Conservation (phyloP, 2,888 invertebrate species). For the Coelogynopora nodosa region DNA sequence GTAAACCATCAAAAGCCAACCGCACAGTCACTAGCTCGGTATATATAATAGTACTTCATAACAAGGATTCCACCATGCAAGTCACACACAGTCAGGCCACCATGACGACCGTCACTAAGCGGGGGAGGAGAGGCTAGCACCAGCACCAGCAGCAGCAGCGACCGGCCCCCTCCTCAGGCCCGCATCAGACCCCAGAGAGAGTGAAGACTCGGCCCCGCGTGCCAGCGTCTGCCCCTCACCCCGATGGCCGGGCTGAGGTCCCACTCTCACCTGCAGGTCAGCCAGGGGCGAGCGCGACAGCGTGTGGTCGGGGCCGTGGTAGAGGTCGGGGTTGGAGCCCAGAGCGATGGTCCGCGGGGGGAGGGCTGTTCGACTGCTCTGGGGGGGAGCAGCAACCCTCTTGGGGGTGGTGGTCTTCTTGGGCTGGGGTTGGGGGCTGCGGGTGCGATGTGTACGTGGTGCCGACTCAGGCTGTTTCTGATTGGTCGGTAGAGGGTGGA, state of each 20-base stretch:
- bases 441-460: background rate
- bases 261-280: background rate
- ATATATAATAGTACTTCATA: too few relatives aligned
- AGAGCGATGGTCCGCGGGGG: background rate
- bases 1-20: too few relatives aligned
- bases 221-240: background rate
- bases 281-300: background rate
- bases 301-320: background rate
- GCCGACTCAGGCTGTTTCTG: background rate
- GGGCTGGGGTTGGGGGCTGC: background rate
- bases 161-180: background rate
- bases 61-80: too few relatives aligned
- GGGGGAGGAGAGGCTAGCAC: too few relatives aligned
- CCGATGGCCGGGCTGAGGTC: background rate
- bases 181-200: background rate
- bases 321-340: slow-evolving; percentile 13
- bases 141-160: too few relatives aligned
- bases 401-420: background rate
- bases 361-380: background rate
- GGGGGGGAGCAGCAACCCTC: background rate
- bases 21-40: too few relatives aligned
- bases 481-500: background rate
- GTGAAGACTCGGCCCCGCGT: background rate
- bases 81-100: too few relatives aligned
- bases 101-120: too few relatives aligned